Base-by-base conservation (phyloP, 1,140 invertebrate genomes). In the Hyphantria cunea region DNA sequence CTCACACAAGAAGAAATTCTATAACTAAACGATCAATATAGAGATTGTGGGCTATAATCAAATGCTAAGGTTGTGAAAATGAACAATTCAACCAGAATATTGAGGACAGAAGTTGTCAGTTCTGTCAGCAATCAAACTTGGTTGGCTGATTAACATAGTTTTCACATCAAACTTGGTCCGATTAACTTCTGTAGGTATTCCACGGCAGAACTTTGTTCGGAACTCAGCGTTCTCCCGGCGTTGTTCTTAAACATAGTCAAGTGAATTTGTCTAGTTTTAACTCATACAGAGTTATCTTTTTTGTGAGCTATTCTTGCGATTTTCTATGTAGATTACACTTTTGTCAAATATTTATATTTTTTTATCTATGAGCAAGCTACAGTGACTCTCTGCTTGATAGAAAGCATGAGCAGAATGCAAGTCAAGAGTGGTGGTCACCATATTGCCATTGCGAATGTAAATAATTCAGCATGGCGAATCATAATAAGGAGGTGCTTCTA, bases 71-170 rank as follows among this genome's bases (percentile, higher is more conserved):
- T 50, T 48, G 45, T 50, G 52, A 64, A 64, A 65, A 65, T 65
- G 49, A 65, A 59, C 55, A 51, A 60, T 51, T 42, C 39, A 31
- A 9, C 48, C 56, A 10, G 47, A 32, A 51, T 60, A 60, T 60
- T 33, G 47, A 33, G 34, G 48, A 51, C 48, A 51, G 37, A 60
- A 60, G 17, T 66, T 63, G 72, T 68, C 60, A 54, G 63, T 58
- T 47, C 59, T 73, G 67, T 70, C 60, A 64, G 77, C 60, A 79
- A 79, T 79, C 72, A 79, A 79, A 79, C 66, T 70, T 66, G 59
- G 66, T 45, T 64, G 68, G 55, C 48, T 72, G 68, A 79, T 79
- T 75, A 73, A 68, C 77, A 80, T 75, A 76, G 76, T 76, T 74
- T 70, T 65, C 64, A 52, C 68, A 70, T 69, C 68, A 71, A 70